These are phyloP conservation scores for Ciconia nigra DNA, from an alignment of 2,797 vertebrate genomes.

Conservation along the genomic window DNA sequence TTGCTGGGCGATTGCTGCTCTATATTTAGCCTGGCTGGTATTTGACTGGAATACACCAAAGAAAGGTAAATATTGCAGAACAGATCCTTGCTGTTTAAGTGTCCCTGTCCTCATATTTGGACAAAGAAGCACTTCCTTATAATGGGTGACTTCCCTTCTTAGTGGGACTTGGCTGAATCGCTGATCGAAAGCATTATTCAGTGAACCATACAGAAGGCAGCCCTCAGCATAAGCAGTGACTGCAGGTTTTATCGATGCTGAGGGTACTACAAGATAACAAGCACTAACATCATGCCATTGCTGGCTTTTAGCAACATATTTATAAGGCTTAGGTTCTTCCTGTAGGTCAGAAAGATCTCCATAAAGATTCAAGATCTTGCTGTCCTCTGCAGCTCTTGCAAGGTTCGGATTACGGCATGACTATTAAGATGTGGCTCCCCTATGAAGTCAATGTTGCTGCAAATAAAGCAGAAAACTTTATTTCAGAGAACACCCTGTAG, in stretches of 20 bases:
- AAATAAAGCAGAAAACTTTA: not conserved
- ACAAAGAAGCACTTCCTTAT: not conserved
- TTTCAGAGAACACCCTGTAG: not conserved
- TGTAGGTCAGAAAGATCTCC: not conserved
- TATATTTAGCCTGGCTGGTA: conserved; percentile 92
- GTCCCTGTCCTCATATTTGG: not conserved
- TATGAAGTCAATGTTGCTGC: not conserved
- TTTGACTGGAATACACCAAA: conserved; percentile 97
- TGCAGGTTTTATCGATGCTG: not conserved
- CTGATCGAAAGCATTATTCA: not conserved
- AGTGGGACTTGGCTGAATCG: not conserved
- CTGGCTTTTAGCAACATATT: not conserved
- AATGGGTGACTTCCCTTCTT: not conserved
- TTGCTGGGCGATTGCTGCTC: conserved; percentile 88
- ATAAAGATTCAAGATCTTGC: not conserved
- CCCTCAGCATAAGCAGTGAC: not conserved
- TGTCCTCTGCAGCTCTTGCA: not conserved
- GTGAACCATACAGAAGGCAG: not conserved
- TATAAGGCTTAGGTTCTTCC: not conserved
- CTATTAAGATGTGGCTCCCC: not conserved
- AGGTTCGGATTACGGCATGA: not conserved
- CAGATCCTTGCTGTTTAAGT: not conserved
- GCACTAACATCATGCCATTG: not conserved
- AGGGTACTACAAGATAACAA: not conserved
- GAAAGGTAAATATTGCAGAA: conserved; percentile 77